A percentile compares a stretch with the other conserved stretches of the same genome.
Conservation (phyloP, 2,797 vertebrate genomes). For the Cirrhinus molitorella region DNA sequence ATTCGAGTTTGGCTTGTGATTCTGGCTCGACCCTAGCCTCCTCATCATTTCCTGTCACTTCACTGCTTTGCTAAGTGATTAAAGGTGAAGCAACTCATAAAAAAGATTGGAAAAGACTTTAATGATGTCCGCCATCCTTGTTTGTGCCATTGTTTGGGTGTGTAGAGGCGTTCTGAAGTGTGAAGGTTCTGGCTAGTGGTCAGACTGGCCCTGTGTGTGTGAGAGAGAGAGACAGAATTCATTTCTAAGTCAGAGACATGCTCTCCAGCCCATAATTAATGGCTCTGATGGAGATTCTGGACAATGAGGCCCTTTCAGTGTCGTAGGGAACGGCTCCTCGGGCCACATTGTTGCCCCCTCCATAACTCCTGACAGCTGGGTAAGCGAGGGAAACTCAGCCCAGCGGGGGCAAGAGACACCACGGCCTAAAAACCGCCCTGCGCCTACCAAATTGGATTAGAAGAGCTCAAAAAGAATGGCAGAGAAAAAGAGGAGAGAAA, state of each 20-base stretch:
- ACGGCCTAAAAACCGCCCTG: conserved; percentile 46
- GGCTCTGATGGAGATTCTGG: conserved; percentile 87
- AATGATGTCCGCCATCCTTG: conserved; percentile 19
- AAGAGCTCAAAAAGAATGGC: conserved; percentile 70
- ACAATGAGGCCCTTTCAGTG: conserved; percentile 95
- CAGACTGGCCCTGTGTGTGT: conserved; percentile 41
- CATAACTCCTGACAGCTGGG: conserved; percentile 95
- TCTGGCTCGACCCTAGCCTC: background rate
- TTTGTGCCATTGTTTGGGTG: conserved; percentile 28
- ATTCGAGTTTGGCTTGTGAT: background rate
- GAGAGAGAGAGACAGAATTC: conserved; percentile 26
- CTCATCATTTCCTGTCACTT: conserved; percentile 47
- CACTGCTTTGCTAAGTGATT: conserved; percentile 24
- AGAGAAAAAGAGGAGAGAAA: conserved; percentile 38
- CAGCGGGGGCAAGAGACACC: conserved; percentile 80
- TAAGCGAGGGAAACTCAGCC: conserved; percentile 83
- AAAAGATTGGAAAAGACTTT: conserved; percentile 32
- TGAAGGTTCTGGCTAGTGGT: conserved; percentile 11
- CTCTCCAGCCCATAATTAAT: conserved; percentile 95
- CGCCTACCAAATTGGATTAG: conserved; percentile 85
- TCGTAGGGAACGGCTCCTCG: conserved; percentile 68
- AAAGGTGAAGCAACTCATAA: background rate
- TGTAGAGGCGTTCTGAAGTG: conserved; percentile 9
- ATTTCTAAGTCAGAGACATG: conserved; percentile 77
- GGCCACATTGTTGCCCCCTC: conserved; percentile 89